Evolutionary conservation across 2,888 invertebrate genomes (phyloP), one percentile per base, ranked within the genome.

Genomic region (Colostygia pectinataria): DNA sequence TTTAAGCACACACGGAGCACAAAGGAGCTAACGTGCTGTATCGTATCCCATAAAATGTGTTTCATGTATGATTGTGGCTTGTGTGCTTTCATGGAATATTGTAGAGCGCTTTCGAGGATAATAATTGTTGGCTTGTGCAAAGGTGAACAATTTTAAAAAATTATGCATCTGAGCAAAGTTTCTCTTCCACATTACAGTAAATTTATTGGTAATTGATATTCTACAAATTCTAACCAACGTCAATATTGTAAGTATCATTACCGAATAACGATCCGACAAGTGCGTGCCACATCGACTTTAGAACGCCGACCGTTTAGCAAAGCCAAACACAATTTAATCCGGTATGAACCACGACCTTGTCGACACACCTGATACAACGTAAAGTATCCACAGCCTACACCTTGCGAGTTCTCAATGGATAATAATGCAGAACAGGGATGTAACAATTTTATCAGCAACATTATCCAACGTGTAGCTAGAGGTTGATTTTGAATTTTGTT

Each of bases 381-480:
- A 63, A 63, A 57, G 42, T 54, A 63, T 57, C 53, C 34, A 79
- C 73, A 78, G 76, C 73, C 74, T 71, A 74, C 80, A 82, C 77
- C 77, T 80, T 60, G 34, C 13, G 77, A 72, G 77, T 32, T 63
- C 62, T 79, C 77, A 82, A 83, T 80, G 74, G 80, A 80, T 80
- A 80, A 83, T 83, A 80, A 74, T 32, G 25, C 32, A 12, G 18
- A 41, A 42, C 42, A 46, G 46, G 37, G 42, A 42, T 42, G 44
- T 42, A 24, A 13, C 15, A n/a, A 33, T 43, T 41, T 37, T 27
- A 42, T 37, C 28, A 9, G 28, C 9, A 23, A 12, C 1, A 2
- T 13, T 2, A 31, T 14, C 13, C n/a, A n/a, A n/a, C n/a, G n/a
- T n/a, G n/a, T n/a, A n/a, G n/a, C n/a, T n/a, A n/a, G n/a, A n/a